These are phyloP conservation scores for Cyclina sinensis DNA, from an alignment of 1,140 invertebrate genomes.

Conservation along the genomic window DNA sequence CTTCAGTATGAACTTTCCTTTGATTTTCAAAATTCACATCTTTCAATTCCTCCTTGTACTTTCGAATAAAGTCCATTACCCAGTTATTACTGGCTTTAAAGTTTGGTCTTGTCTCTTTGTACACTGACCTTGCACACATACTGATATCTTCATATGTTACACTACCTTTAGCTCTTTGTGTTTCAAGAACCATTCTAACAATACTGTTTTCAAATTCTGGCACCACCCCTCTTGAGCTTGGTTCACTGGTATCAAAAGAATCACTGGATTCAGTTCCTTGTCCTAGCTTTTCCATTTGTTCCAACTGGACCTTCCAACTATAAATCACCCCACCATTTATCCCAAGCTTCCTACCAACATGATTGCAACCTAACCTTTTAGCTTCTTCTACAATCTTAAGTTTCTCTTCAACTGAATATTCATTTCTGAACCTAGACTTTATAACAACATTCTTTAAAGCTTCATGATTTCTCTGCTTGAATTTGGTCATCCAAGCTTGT, in stretches of 20 bases:
- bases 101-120: constrained; percentile 62
- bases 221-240: constrained; percentile 50
- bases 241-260: not conserved
- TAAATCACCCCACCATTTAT: constrained; percentile 65
- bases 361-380: constrained; percentile 59
- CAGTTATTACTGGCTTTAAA: constrained; percentile 65
- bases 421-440: constrained; percentile 61
- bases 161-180: constrained; percentile 55
- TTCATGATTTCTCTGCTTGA: constrained; percentile 61
- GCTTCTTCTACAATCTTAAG: constrained; percentile 54
- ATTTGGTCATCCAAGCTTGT: constrained; percentile 64
- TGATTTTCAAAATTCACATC: constrained; percentile 60
- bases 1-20: constrained; percentile 41
- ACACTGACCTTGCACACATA: constrained; percentile 53
- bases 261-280: not conserved
- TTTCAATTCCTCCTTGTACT: constrained; percentile 58
- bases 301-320: constrained; percentile 60
- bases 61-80: constrained; percentile 61
- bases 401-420: constrained; percentile 60
- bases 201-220: constrained; percentile 59
- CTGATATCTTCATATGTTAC: constrained; percentile 58
- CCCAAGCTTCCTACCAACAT: constrained; percentile 60
- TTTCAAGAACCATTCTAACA: constrained; percentile 62
- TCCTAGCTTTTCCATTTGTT: constrained; percentile 45
- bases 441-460: constrained; percentile 62